Conservation (phyloP, 1,140 invertebrate genomes). For the Amphibalanus amphitrite region DNA sequence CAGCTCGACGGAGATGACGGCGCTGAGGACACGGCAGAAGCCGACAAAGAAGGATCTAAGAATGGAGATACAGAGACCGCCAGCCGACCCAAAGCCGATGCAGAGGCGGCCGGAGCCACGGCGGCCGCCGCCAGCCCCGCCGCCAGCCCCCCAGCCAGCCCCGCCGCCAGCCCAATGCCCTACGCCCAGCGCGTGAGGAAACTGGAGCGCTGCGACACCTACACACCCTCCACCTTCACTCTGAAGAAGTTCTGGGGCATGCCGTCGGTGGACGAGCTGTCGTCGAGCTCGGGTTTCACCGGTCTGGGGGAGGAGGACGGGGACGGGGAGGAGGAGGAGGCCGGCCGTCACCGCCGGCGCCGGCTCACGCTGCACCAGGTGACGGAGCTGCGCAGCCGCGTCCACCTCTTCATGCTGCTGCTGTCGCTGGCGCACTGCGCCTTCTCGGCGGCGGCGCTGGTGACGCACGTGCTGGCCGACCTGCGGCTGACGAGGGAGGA, state of each 20-base stretch:
- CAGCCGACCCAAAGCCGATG: too few relatives aligned
- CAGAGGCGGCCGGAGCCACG: too few relatives aligned
- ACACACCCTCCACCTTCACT: background rate
- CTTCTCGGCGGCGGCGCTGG: background rate
- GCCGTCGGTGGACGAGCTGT: background rate
- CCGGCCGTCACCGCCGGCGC: background rate
- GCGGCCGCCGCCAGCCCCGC: too few relatives aligned
- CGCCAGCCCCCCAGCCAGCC: too few relatives aligned
- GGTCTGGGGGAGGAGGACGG: background rate
- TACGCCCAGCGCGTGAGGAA: background rate
- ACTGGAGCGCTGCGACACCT: background rate
- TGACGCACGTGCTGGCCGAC: background rate
- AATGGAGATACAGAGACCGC: too few relatives aligned
- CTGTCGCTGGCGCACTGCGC: background rate
- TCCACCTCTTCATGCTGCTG: background rate
- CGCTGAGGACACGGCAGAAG: too few relatives aligned
- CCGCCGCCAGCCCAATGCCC: background rate
- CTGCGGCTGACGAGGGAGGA: background rate
- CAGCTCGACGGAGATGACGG: too few relatives aligned
- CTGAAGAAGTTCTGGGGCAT: background rate
- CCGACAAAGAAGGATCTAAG: too few relatives aligned
- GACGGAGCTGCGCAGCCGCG: background rate
- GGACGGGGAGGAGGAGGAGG: background rate
- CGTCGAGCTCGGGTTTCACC: background rate
- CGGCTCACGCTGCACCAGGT: background rate